Base-by-base conservation (phyloP, 2,888 invertebrate species). In the Aleiodes leptofemur region DNA sequence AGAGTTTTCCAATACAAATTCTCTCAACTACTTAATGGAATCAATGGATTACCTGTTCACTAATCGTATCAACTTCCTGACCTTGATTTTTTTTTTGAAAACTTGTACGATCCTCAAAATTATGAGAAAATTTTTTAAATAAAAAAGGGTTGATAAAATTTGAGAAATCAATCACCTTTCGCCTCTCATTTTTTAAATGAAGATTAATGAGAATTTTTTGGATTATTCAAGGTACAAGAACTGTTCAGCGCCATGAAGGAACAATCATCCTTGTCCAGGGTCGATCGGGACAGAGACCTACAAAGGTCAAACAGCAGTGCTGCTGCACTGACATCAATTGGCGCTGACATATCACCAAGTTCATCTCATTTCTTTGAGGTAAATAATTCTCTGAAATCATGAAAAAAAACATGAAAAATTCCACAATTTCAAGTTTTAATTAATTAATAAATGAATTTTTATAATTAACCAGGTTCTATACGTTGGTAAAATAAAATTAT, bases 331-430 rank as follows among this genome's bases (percentile, higher is more conserved):
- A 95, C 94, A 0, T 94, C 95, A 0, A 90, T 95, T 0, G 94
- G 94, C 80, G 94, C 93, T 56, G 96, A 96, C 85, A 94, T 96
- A 73, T 95, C 96, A 0, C 95, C 96, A 8, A 96, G 96, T 83
- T 96, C 96, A 77, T 96, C 96, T 31, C 96, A 96, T 87, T 96
- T 96, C 90, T 96, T 96, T 85, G 96, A 97, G 92, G 96, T 95
- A 89, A 89, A 82, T 48, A 16, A 14, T 48, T 51, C 7, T 34
- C 14, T 34, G n/a, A 43, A 38, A 61, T 11, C 11, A 9, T 34
- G 38, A 38, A 23, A 4, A 23, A 4, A 29, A 23, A 61, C 13
- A 53, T 4, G 8, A 55, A 55, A 14, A n/a, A 55, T 55, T 6
- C 1, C 55, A 16, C 13, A 55, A 7, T 16, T 8, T 11, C 11